Percentiles rank a stretch among this genome's conserved stretches.
phyloP scores from a whole-genome alignment of 2,888 invertebrate species.

The Argyresthia albistria region DNA sequence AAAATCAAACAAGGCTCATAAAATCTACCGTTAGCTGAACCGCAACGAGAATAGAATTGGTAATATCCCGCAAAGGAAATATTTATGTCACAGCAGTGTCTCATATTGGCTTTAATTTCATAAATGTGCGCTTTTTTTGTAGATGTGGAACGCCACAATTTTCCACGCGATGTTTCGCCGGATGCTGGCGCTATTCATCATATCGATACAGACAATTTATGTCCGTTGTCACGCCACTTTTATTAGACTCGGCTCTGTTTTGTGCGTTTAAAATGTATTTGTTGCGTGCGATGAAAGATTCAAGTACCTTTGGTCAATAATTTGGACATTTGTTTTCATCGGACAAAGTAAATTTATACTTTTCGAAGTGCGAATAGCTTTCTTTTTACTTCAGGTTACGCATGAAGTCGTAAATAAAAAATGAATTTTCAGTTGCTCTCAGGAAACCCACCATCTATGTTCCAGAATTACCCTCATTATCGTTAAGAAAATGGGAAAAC shows the following conservation, averaged over 20 bases:
- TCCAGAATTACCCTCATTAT: conserved; percentile 36
- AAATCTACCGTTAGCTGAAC: neutral
- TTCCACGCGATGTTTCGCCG: conserved; percentile 29
- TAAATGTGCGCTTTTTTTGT: conserved; percentile 25
- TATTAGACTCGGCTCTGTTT: conserved; percentile 16
- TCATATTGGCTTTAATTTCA: conserved; percentile 2
- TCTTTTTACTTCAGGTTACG: conserved; percentile 27
- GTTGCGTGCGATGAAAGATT: conserved; percentile 4
- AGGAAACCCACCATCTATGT: conserved; percentile 18
- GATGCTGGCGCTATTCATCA: conserved; percentile 25
- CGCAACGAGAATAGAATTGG: neutral
- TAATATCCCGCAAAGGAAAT: neutral
- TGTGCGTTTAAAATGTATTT: conserved; percentile 18
- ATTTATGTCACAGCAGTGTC: neutral
- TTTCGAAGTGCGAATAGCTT: conserved; percentile 23
- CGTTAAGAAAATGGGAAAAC: conserved; percentile 40
- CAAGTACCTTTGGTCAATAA: too few species aligned
- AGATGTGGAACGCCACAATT: conserved; percentile 30
- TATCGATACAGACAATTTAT: conserved; percentile 36
- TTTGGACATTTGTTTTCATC: conserved; percentile 23
- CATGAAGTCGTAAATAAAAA: conserved; percentile 38
- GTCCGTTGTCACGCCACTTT: conserved; percentile 19
- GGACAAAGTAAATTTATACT: conserved; percentile 40
- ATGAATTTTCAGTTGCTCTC: conserved; percentile 20
- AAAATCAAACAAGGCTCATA: neutral